Base-by-base conservation (phyloP, 2,888 invertebrate genomes). In the Torymus auratus region DNA sequence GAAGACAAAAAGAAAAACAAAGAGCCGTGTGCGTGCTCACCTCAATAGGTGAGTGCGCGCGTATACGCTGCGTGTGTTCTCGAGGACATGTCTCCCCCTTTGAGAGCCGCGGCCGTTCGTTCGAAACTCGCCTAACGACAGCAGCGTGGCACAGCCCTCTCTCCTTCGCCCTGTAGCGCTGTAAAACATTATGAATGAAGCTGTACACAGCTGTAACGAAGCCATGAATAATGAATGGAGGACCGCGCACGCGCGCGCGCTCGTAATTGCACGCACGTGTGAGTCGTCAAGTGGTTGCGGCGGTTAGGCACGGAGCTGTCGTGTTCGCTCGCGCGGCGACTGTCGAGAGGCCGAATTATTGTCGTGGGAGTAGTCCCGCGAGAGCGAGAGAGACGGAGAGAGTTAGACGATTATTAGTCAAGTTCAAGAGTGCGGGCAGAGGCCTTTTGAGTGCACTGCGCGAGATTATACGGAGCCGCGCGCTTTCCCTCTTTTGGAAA, bases 321-420 rank as follows among this genome's bases (percentile, higher is more conserved):
- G 28, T 28, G 28, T 28, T 28, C 58, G 74, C 74, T 58, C 52
- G 76, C 69, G 68, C 58, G n/a, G 41, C 53, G 50, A 17, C 5
- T n/a, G 28, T 56, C 67, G 60, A 28, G 28, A 28, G 28, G 28
- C 28, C 28, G 28, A 28, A 28, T 28, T 28, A 28, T 28, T 28
- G 28, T 28, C 28, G 28, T 28, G 28, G 7, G 28, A 28, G 28
- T 3, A 2, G 28, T 28, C 28, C 28, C 28, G 7, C 28, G 28
- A 67, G 67, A 67, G 52, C 12, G 23, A 23, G 3, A 3, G 70
- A 3, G 68, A 53, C 20, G 14, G 10, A 14, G 14, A 28, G 53
- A 55, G n/a, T n/a, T n/a, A 23, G 69, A 69, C 62, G 55, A 62
- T 76, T 76, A 76, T 69, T 62, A 76, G 76, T 62, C 76, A 69